These are phyloP conservation scores for Diaperis boleti DNA, from an alignment of 2,888 invertebrate genomes.

Conservation along the genomic window DNA sequence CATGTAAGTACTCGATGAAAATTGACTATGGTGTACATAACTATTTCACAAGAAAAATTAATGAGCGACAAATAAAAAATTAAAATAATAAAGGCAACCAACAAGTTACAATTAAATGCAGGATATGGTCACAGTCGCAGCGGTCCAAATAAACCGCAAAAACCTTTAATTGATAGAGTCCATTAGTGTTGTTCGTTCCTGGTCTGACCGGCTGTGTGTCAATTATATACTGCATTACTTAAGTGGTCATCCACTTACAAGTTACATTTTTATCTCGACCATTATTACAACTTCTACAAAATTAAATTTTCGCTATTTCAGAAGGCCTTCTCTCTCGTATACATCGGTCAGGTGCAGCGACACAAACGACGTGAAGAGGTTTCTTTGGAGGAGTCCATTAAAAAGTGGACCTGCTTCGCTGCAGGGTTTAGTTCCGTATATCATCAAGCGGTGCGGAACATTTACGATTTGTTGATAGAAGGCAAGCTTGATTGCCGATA, in stretches of 20 bases:
- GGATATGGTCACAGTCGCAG: conserved; percentile 52
- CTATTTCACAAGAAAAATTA: conserved; percentile 35
- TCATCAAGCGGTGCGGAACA: conserved; percentile 46
- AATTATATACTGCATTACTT: conserved; percentile 60
- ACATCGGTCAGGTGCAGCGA: not conserved
- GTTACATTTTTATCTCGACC: conserved; percentile 52
- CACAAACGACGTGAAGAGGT: conserved; percentile 35
- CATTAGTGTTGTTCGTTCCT: conserved; percentile 32
- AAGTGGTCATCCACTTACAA: conserved; percentile 58
- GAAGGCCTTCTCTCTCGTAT: conserved; percentile 18
- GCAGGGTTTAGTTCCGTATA: conserved; percentile 44
- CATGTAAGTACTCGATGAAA: conserved; percentile 22
- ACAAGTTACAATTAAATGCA: conserved; percentile 55
- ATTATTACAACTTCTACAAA: conserved; percentile 46
- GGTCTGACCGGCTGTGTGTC: conserved; percentile 54
- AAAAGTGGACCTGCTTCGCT: conserved; percentile 49
- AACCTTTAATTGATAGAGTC: conserved; percentile 35
- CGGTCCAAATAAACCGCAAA: conserved; percentile 43
- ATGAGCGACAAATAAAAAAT: conserved; percentile 34
- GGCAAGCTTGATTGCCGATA: conserved; percentile 37
- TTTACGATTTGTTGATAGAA: conserved; percentile 32
- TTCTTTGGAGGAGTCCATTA: conserved; percentile 37
- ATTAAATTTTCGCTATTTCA: conserved; percentile 2
- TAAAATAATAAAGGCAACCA: conserved; percentile 27
- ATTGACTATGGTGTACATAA: conserved; percentile 1